Percentiles rank a stretch among this genome's conserved stretches.
Evolutionary conservation across 2,797 vertebrate genomes (phyloP).

Genomic region (Sebastes melanostomus): DNA sequence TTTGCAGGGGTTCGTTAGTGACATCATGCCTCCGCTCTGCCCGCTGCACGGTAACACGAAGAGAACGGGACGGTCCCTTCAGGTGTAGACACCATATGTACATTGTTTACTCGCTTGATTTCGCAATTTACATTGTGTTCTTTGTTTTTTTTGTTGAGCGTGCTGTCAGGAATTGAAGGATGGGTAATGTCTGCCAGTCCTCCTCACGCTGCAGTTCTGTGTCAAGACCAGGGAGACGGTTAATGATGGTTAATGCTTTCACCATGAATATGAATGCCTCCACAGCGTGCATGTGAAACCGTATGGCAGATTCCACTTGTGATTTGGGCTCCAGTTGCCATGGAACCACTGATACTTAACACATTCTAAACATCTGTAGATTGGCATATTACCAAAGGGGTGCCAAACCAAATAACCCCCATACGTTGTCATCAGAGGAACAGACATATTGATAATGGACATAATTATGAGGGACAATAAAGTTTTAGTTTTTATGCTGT

Average conservation of each 20-base stretch:
- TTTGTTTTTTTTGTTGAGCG: constrained; percentile 63
- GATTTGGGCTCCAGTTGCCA: constrained; percentile 40
- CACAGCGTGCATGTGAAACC: constrained; percentile 41
- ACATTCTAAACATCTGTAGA: constrained; percentile 6
- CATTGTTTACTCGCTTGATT: constrained; percentile 92
- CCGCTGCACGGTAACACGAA: constrained; percentile 60
- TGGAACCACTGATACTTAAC: neutral
- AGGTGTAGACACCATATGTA: constrained; percentile 88
- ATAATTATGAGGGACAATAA: neutral
- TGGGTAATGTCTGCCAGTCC: constrained; percentile 39
- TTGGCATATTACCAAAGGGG: neutral
- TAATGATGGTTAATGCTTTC: constrained; percentile 70
- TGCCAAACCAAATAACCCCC: neutral
- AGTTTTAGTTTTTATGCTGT: neutral
- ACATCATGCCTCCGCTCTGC: constrained; percentile 89
- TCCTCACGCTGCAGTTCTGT: constrained; percentile 46
- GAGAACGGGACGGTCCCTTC: constrained; percentile 85
- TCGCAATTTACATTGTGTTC: constrained; percentile 87
- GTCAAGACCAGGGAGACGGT: constrained; percentile 56
- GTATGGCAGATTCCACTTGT: constrained; percentile 25
- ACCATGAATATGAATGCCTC: constrained; percentile 58
- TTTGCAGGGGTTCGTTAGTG: constrained; percentile 92
- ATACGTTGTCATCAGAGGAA: neutral
- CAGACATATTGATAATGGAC: neutral
- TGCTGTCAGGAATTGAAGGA: constrained; percentile 53